Conservation (phyloP, 2,797 vertebrate genomes). For the Anas acuta region DNA sequence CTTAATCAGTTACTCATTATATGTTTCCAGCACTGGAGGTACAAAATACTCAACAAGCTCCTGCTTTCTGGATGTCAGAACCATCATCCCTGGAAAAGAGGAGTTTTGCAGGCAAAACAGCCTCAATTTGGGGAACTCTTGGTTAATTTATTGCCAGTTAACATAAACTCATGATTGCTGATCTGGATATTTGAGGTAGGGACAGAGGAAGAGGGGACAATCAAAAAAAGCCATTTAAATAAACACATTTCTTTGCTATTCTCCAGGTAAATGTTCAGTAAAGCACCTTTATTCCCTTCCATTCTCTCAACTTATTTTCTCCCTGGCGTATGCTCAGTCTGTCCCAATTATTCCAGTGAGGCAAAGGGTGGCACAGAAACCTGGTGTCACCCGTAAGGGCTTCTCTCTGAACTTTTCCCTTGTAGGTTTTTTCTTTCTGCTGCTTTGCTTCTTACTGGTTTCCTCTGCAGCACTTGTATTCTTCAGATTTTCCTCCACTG, state of each 20-base stretch:
- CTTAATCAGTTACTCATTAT: background rate
- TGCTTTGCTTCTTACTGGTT: background rate
- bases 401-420: background rate
- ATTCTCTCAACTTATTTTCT: background rate
- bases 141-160: background rate
- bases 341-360: background rate
- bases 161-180: background rate
- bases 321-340: background rate
- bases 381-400: fast-evolving
- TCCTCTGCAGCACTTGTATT: background rate
- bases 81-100: background rate
- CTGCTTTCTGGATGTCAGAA: background rate
- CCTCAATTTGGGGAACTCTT: background rate
- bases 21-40: background rate
- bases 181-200: background rate
- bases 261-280: background rate
- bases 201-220: background rate
- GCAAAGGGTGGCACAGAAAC: background rate
- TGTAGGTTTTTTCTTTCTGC: background rate
- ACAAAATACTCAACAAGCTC: background rate
- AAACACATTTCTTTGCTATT: background rate
- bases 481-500: background rate
- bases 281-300: background rate
- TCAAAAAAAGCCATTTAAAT: background rate
- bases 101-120: background rate